These are phyloP conservation scores for Dinothrombium tinctorium DNA, from an alignment of 1,140 invertebrate species.

Conservation along the genomic window DNA sequence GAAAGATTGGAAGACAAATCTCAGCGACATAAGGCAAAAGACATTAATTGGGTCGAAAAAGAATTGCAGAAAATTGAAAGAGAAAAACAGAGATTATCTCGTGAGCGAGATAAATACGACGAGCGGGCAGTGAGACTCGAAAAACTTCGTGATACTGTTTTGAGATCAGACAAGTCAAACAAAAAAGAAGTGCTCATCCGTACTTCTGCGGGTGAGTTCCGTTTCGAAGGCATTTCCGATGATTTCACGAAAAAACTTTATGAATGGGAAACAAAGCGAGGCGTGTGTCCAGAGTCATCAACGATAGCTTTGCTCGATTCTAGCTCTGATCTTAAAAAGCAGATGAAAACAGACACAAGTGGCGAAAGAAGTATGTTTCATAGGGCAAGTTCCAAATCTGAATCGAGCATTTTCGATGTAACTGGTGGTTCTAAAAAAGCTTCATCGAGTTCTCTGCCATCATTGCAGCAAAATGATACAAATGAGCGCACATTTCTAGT, in stretches of 20 bases:
- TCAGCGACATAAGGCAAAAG: background rate
- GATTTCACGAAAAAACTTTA: slow-evolving; percentile 67
- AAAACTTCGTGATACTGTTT: slow-evolving; percentile 20
- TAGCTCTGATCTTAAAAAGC: too few relatives aligned
- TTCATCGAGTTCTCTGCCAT: too few relatives aligned
- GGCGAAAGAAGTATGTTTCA: too few relatives aligned
- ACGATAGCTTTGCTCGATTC: too few relatives aligned
- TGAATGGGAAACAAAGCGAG: slow-evolving; percentile 64
- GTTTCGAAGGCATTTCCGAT: slow-evolving; percentile 57
- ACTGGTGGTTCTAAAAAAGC: too few relatives aligned
- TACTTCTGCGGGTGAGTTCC: slow-evolving; percentile 49
- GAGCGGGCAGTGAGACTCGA: background rate
- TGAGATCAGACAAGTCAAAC: slow-evolving; percentile 18
- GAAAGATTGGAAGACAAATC: background rate
- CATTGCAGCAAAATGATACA: too few relatives aligned
- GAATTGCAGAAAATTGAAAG: slow-evolving; percentile 34
- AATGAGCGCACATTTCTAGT: too few relatives aligned
- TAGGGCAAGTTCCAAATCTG: too few relatives aligned
- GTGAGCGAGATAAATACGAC: background rate
- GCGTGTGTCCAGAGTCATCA: slow-evolving; percentile 48
- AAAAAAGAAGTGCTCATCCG: slow-evolving; percentile 48
- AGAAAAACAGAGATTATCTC: slow-evolving; percentile 33
- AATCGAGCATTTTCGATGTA: too few relatives aligned
- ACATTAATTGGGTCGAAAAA: slow-evolving; percentile 30
- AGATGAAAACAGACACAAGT: too few relatives aligned